Evolutionary conservation across 2,113 vertebrate species (phyloP).

Genomic region (Cyphomyrus discorhynchus): DNA sequence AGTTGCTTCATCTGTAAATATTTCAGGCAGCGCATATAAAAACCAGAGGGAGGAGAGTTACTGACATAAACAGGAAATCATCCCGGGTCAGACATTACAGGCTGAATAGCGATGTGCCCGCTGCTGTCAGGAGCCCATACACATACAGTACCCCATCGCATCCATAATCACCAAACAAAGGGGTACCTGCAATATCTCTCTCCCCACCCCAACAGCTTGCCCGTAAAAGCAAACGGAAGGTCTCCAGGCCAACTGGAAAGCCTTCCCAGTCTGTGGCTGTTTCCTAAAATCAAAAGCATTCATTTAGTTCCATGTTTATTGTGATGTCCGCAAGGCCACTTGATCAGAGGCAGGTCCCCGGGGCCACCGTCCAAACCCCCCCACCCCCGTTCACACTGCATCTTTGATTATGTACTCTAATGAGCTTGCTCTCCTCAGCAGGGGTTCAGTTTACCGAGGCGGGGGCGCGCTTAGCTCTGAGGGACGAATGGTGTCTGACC

Average conservation of each 20-base stretch:
- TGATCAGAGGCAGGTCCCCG: not conserved
- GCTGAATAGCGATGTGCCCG: not conserved
- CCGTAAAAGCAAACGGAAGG: not conserved
- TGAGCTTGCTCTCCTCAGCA: not conserved
- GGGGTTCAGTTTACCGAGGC: not conserved
- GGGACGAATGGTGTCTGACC: not conserved
- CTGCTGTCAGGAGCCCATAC: not conserved
- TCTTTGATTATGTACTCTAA: not conserved
- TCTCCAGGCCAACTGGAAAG: not conserved
- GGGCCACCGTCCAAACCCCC: not conserved
- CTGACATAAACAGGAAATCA: not conserved
- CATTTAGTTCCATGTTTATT: not conserved
- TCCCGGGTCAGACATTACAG: not conserved
- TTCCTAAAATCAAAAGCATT: not conserved
- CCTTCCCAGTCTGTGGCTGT: not conserved
- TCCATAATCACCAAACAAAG: not conserved
- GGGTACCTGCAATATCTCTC: not conserved
- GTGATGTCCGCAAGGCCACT: too few relatives aligned
- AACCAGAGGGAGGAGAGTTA: not conserved
- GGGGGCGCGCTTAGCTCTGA: not conserved
- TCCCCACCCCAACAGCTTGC: not conserved
- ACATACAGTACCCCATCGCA: not conserved
- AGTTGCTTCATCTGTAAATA: not conserved
- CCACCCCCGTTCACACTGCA: not conserved
- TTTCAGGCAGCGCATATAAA: not conserved